A percentile compares a stretch with the other conserved stretches of the same genome.
Evolutionary conservation across 1,140 invertebrate species (phyloP).

Genomic region (Marisa cornuarietis): DNA sequence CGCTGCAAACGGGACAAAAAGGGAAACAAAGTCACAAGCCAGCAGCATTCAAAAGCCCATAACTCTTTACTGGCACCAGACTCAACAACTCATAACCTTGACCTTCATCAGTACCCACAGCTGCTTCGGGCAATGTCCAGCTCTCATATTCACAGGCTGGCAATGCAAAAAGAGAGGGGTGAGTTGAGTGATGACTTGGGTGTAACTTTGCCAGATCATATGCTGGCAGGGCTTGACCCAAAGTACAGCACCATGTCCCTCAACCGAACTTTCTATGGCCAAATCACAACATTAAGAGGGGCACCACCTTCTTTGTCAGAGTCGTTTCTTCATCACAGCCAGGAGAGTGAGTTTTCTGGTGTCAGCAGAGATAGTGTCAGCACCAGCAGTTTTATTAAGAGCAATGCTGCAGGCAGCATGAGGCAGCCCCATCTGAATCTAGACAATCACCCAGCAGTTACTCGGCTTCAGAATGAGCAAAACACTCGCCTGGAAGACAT

Average conservation of each 20-base stretch:
- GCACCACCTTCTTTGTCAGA: background rate
- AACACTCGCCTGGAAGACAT: conserved; percentile 47
- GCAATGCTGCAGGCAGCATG: background rate
- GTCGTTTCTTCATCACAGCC: background rate
- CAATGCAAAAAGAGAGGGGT: background rate
- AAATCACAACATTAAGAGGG: background rate
- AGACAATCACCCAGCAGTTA: conserved; percentile 46
- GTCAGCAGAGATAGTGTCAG: background rate
- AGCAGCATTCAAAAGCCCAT: background rate
- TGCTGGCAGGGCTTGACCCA: background rate
- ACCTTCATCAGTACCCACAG: conserved; percentile 1
- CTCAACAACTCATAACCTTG: background rate
- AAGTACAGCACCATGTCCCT: conserved; percentile 14
- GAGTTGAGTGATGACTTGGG: background rate
- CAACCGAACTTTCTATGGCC: conserved; percentile 7
- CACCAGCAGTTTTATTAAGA: background rate
- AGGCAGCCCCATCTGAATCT: conserved; percentile 20
- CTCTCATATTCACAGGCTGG: background rate
- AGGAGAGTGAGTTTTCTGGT: background rate
- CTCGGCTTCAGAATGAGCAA: conserved; percentile 51
- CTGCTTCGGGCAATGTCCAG: conserved; percentile 3
- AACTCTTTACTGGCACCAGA: background rate
- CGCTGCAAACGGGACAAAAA: background rate
- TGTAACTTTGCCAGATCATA: background rate
- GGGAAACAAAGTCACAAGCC: background rate